Percentiles rank a stretch among this genome's conserved stretches.
Evolutionary conservation across 2,113 vertebrate genomes (phyloP).

Genomic region (Brachypodius melanocephalos): DNA sequence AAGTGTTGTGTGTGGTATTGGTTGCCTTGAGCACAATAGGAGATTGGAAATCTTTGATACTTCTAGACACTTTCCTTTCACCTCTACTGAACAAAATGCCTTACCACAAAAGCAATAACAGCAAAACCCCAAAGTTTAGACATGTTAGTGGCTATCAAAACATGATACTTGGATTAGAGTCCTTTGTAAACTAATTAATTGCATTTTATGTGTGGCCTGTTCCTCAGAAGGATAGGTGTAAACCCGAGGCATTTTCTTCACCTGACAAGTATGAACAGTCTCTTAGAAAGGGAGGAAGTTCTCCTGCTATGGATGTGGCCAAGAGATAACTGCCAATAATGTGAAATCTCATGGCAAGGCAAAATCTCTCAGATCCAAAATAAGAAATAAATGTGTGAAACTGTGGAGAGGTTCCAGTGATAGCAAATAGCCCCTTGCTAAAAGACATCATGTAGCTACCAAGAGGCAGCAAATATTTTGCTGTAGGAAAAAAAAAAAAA

Average conservation of each 20-base stretch:
- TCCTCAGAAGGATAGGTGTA: not conserved
- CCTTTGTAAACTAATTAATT: not conserved
- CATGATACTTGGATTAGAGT: not conserved
- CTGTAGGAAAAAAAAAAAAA: not conserved
- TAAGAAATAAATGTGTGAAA: not conserved
- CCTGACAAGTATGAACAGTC: not conserved
- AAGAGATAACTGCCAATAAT: not conserved
- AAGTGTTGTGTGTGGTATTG: not conserved
- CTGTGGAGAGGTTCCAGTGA: not conserved
- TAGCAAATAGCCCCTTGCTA: not conserved
- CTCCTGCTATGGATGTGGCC: not conserved
- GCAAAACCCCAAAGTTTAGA: not conserved
- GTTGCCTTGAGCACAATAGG: not conserved
- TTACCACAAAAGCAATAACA: not conserved
- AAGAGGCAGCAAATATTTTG: not conserved
- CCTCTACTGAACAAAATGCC: not conserved
- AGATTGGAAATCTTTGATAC: not conserved
- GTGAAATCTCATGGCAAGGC: not conserved
- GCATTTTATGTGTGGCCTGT: not conserved
- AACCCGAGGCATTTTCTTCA: not conserved
- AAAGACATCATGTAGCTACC: not conserved
- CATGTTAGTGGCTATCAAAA: not conserved
- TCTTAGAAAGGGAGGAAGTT: not conserved
- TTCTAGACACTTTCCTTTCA: not conserved
- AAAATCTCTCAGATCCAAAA: not conserved